phyloP scores from a whole-genome alignment of 2,888 invertebrate species.

The Parnassius glacialis region DNA sequence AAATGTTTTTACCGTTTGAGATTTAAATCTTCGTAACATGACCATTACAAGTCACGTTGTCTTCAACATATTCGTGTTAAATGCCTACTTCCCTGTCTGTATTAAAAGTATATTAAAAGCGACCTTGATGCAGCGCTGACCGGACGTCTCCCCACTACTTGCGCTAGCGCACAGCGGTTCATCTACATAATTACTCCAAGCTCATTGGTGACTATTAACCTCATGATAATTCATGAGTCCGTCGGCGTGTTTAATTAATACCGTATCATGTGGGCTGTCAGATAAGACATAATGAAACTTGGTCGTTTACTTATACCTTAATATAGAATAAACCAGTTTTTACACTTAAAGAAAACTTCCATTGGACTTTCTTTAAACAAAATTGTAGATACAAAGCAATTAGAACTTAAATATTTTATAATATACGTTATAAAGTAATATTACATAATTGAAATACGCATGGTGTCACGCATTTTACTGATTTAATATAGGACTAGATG shows the following conservation, averaged over 20 bases:
- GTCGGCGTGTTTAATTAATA: conserved; percentile 71
- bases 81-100: conserved; percentile 37
- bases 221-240: conserved; percentile 74
- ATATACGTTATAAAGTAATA: no score
- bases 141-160: conserved; percentile 42
- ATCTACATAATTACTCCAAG: conserved; percentile 79
- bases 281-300: conserved; percentile 67
- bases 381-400: no score
- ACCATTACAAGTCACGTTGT: no score
- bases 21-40: no score
- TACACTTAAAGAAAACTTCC: neutral
- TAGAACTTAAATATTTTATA: no score
- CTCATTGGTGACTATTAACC: conserved; percentile 80
- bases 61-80: neutral
- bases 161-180: conserved; percentile 61
- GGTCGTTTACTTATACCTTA: conserved; percentile 37
- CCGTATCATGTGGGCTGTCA: conserved; percentile 74
- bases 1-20: no score
- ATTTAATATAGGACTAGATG: no score
- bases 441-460: no score
- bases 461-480: no score
- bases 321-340: conserved; percentile 17
- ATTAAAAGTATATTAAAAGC: conserved; percentile 33
- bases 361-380: neutral
- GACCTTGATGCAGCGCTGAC: conserved; percentile 29